A percentile compares a stretch with the other conserved stretches of the same genome.
Conservation (phyloP, 2,113 vertebrate species). For the Sapajus apella region DNA sequence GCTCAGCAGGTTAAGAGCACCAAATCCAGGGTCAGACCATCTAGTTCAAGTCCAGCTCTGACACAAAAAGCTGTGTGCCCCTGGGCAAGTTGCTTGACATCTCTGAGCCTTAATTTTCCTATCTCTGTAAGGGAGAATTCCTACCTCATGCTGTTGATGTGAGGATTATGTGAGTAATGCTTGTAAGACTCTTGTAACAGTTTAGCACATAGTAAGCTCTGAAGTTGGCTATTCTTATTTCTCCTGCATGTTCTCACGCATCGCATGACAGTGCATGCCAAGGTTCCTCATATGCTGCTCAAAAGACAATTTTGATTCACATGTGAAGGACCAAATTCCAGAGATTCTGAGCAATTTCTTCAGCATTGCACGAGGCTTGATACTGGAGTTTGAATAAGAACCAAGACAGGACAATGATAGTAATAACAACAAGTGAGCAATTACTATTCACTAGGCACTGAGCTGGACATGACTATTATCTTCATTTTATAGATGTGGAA, state of each 20-base stretch:
- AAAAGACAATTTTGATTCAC: background rate
- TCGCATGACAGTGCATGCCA: background rate
- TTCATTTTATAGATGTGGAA: background rate
- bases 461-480: background rate
- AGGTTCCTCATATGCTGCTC: background rate
- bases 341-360: background rate
- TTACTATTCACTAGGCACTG: background rate
- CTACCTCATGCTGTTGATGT: background rate
- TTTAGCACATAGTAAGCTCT: background rate
- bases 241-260: background rate
- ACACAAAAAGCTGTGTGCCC: background rate
- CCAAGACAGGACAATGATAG: background rate
- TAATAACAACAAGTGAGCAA: background rate
- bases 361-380: background rate
- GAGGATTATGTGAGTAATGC: background rate
- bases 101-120: background rate
- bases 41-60: background rate
- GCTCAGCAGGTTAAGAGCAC: background rate
- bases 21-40: too few species aligned
- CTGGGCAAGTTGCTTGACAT: background rate
- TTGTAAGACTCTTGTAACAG: background rate
- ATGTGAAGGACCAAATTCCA: background rate
- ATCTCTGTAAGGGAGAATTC: background rate
- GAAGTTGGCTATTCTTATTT: background rate
- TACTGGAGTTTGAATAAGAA: background rate